Evolutionary conservation across 2,888 invertebrate genomes (phyloP).

Genomic region (Hedya salicella): DNA sequence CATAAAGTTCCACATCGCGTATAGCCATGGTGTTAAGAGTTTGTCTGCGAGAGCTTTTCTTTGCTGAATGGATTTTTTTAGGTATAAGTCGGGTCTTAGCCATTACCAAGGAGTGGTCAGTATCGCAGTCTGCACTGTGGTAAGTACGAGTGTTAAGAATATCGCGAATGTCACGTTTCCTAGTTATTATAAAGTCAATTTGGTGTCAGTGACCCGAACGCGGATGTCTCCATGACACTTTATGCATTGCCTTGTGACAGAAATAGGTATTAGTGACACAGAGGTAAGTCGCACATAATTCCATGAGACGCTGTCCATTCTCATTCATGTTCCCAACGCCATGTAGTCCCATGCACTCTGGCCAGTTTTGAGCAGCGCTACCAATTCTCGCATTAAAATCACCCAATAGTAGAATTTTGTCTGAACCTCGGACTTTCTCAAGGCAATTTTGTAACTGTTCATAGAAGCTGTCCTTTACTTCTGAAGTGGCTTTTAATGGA

Average conservation of each 20-base stretch:
- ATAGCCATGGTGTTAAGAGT: no score
- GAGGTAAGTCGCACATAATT: slow-evolving; percentile 45
- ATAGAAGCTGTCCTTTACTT: slow-evolving; percentile 47
- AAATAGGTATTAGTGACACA: not conserved
- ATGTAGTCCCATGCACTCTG: slow-evolving; percentile 48
- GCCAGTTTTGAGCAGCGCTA: slow-evolving; percentile 47
- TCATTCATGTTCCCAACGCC: slow-evolving; percentile 51
- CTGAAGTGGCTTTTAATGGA: not conserved
- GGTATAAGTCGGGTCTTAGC: not conserved
- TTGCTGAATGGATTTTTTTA: not conserved
- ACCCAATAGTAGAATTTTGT: slow-evolving; percentile 43
- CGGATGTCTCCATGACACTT: slow-evolving; percentile 2
- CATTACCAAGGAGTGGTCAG: slow-evolving; percentile 1
- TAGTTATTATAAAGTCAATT: not conserved
- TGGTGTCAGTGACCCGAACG: no score
- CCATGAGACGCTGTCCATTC: slow-evolving; percentile 48
- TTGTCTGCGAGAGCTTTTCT: no score
- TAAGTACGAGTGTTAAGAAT: slow-evolving; percentile 1
- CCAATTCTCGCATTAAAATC: slow-evolving; percentile 47
- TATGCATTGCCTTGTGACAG: not conserved
- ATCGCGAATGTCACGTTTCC: not conserved
- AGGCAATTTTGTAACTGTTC: slow-evolving; percentile 43
- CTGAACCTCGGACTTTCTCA: slow-evolving; percentile 4
- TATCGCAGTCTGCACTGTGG: slow-evolving; percentile 7
- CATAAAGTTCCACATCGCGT: no score